Evolutionary conservation across 2,797 vertebrate species (phyloP), one percentile per base, ranked within the genome.

Genomic region (Babyrousa celebensis): DNA sequence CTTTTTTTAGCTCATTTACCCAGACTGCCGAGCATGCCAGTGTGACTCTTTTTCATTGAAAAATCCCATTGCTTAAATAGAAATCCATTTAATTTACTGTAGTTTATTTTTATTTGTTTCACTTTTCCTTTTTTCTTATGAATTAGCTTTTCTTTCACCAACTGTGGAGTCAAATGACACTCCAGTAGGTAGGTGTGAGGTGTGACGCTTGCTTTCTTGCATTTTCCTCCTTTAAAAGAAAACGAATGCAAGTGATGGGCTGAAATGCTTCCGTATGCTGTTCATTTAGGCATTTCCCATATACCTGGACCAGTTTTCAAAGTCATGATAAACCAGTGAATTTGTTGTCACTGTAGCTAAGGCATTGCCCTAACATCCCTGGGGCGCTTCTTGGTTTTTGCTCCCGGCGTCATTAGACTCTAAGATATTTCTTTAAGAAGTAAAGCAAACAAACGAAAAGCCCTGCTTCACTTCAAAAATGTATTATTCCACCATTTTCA

Each of bases 81-180:
- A 95, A 83, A 79, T 79, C 63, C 74, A 80, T 91, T 92, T 94
- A 96, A 95, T 82, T 98, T 93, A 95, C 84, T 83, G 77, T 72
- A 96, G 92, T 89, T 85, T 98, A 78, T 96, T 96, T 97, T 98
- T 58, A 67, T 96, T 98, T 85, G 98, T 95, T 98, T 98, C 96
- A 68, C 70, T 95, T 97, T 85, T 98, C 86, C 98, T 97, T 97
- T 97, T 97, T 98, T 97, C 82, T 93, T 96, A 94, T 96, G 65
- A 98, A 98, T 98, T 99, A 99, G 98, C 98, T 97, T 99, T 99
- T 98, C 98, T 98, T 98, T 99, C 98, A 98, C 97, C 99, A 98
- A 74, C 98, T 97, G 93, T 96, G 98, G 99, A 99, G 98, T 99
- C 98, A 92, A 96, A 96, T 97, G 98, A 98, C 97, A 97, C 95